A percentile compares a stretch with the other conserved stretches of the same genome.
Conservation (phyloP, 2,797 vertebrate species). For the Valencia hispanica region DNA sequence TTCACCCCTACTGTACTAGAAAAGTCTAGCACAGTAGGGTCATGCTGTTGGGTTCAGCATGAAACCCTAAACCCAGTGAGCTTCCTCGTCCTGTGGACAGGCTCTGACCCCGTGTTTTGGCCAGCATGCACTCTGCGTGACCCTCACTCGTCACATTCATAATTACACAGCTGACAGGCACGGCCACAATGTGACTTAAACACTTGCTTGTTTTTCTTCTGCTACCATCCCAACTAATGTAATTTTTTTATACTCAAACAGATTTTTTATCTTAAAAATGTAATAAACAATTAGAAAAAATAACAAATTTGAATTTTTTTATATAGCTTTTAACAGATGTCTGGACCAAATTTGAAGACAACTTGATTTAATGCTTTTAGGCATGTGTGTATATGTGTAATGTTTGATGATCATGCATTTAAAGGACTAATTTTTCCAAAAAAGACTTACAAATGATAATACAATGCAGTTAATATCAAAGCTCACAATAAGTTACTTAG, state of each 20-base stretch:
- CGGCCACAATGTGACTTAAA: constrained; percentile 24
- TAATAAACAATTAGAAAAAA: not conserved
- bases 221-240: not conserved
- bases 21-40: too few relatives aligned
- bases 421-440: too few relatives aligned
- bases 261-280: not conserved
- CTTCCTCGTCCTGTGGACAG: constrained; percentile 56
- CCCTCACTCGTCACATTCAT: constrained; percentile 54
- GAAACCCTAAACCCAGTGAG: constrained; percentile 51
- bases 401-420: not conserved
- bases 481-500: not conserved
- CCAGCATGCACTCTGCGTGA: constrained; percentile 65
- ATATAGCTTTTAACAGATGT: not conserved
- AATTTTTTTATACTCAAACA: not conserved
- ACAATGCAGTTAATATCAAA: not conserved
- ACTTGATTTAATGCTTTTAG: too few relatives aligned
- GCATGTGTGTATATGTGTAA: not conserved
- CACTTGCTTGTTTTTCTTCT: not conserved
- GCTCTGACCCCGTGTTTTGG: constrained; percentile 44
- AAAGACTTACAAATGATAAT: not conserved
- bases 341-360: not conserved
- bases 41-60: constrained; percentile 18
- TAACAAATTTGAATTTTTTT: not conserved
- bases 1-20: not conserved
- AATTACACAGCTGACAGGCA: constrained; percentile 40